These are phyloP conservation scores for Malurus melanocephalus DNA, from an alignment of 2,113 vertebrate genomes.

Conservation along the genomic window DNA sequence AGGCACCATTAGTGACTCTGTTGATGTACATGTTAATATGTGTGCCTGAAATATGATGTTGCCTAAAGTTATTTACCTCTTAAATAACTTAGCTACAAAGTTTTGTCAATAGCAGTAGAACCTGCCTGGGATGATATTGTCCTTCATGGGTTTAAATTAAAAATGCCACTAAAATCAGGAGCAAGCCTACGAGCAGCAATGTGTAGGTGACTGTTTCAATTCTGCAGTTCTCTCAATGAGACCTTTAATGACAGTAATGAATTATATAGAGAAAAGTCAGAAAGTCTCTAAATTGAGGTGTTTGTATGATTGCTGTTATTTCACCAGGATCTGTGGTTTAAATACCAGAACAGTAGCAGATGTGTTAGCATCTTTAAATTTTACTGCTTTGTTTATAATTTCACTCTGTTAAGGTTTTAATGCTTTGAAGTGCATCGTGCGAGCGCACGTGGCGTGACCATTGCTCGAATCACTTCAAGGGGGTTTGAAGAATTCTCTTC, in stretches of 20 bases:
- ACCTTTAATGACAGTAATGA: neutral
- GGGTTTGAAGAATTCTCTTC: neutral
- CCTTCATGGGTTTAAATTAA: neutral
- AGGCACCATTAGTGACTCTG: neutral
- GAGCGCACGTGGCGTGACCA: neutral
- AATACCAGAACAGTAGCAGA: slow-evolving; percentile 3
- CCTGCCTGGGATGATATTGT: neutral
- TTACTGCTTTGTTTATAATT: slow-evolving; percentile 42
- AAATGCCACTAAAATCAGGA: neutral
- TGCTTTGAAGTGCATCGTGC: neutral
- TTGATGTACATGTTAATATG: neutral
- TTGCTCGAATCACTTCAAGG: neutral
- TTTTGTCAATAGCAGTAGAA: neutral
- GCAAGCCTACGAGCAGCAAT: neutral
- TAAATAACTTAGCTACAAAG: neutral
- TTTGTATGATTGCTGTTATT: neutral
- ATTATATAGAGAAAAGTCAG: neutral
- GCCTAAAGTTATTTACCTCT: neutral
- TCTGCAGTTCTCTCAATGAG: neutral
- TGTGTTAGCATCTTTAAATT: slow-evolving; percentile 31
- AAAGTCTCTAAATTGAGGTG: neutral
- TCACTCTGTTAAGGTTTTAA: neutral
- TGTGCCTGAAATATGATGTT: neutral
- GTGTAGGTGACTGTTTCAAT: neutral
- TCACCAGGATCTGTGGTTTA: neutral